Base-by-base conservation (phyloP, 2,113 vertebrate genomes). In the Cephalophus harveyi region DNA sequence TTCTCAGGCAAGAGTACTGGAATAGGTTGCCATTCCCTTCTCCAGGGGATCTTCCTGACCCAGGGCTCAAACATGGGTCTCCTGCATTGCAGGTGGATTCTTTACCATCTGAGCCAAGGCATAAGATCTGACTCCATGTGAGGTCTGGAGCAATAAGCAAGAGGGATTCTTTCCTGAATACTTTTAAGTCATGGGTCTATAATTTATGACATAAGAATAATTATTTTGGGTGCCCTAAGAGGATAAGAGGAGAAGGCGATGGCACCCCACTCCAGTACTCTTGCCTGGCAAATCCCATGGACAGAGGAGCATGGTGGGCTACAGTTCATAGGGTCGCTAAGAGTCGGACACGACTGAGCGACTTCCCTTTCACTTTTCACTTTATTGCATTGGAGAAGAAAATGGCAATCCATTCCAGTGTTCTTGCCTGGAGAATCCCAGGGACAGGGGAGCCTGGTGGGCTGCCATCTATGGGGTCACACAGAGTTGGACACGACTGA, bases 201-300 rank as follows among this genome's bases (percentile, higher is more conserved):
- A 89, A 92, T 52, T 62, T 57, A 57, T 50, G 30, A 74, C 60
- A 46, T 76, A 57, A 78, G 6, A 79, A 94, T 71, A 81, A 85
- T 79, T 78, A 91, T n/a, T 57, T 43, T 21, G 27, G 52, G 30
- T 78, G 30, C 15, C 62, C 30, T 33, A 60, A 46, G 4, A 33
- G 19, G 17, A 90, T 52, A 60, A 59, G n/a, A 46, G 6, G 59
- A 62, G 59, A 62, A 30, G 2, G 59, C 0, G 6, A 62, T 62
- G 59, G 28, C 59, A 62, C 6, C 28, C 59, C 28, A 62, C 27
- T 62, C 28, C 13, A 62, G 59, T 3, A 30, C 59, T 62, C 28
- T 62, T 62, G 59, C 59, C 59, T 62, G 13, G 59, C 0, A 62
- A 62, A 30, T 62, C 28, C 59, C 28, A 15, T 60, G 57, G 27